These are phyloP conservation scores for Epirrhoe alternata DNA, from an alignment of 2,888 invertebrate species.

Conservation along the genomic window DNA sequence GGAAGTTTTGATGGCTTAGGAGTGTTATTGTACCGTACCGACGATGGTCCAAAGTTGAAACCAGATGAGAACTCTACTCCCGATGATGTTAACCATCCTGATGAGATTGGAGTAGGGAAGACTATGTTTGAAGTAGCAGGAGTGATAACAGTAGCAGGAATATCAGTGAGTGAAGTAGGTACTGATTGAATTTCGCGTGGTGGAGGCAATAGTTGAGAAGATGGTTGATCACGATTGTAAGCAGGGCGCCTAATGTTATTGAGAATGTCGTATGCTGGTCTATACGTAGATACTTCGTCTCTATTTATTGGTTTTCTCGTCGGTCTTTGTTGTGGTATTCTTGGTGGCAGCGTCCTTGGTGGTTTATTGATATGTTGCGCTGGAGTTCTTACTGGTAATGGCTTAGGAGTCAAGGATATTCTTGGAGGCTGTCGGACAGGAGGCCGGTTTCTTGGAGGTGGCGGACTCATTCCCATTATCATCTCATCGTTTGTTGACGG, in stretches of 20 bases:
- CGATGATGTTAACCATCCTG: slow-evolving; percentile 79
- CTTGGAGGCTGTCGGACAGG: slow-evolving; percentile 62
- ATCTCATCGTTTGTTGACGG: slow-evolving; percentile 76
- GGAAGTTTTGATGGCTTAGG: slow-evolving; percentile 53
- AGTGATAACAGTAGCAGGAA: slow-evolving; percentile 48
- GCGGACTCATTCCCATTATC: slow-evolving; percentile 85
- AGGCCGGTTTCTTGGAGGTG: slow-evolving; percentile 71
- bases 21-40: slow-evolving; percentile 64
- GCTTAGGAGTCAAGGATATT: slow-evolving; percentile 63
- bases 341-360: slow-evolving; percentile 65
- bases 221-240: slow-evolving; percentile 70
- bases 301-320: slow-evolving; percentile 65
- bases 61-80: slow-evolving; percentile 74
- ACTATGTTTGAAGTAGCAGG: slow-evolving; percentile 62
- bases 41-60: slow-evolving; percentile 71
- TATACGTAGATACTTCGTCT: slow-evolving; percentile 74
- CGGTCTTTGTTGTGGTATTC: slow-evolving; percentile 65
- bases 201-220: slow-evolving; percentile 73
- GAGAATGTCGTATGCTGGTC: slow-evolving; percentile 70
- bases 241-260: slow-evolving; percentile 72
- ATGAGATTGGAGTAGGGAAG: slow-evolving; percentile 75
- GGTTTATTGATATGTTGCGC: slow-evolving; percentile 70
- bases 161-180: slow-evolving; percentile 53
- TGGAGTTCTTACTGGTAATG: slow-evolving; percentile 67
- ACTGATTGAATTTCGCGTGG: slow-evolving; percentile 64